Evolutionary conservation across 2,888 invertebrate species (phyloP), one percentile per base, ranked within the genome.

Genomic region (Leptinotarsa haldemani): DNA sequence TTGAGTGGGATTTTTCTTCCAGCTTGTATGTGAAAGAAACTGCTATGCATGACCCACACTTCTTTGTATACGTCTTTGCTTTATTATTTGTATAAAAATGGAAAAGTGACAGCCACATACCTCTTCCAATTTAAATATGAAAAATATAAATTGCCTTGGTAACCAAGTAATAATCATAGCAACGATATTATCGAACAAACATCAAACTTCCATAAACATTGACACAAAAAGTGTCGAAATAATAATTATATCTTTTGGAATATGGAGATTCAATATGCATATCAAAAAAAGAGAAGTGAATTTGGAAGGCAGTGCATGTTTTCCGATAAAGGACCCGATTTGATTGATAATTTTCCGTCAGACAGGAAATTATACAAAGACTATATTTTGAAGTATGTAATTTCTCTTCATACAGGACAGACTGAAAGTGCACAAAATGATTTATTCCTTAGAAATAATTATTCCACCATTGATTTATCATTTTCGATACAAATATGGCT

Each of bases 271-370:
- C 86, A 87, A 77, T 91, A 89, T 82, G 87, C 89, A 18, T 94
- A 94, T 83, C 91, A 92, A 75, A 94, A 91, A 85, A 92, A 91
- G 79, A 90, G 95, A 58, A 90, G 89, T 78, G 89, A 92, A 76
- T 95, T 94, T 85, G 95, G 95, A 0, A 89, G 90, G 79, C 93
- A 94, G 82, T 91, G 92, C 67, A 85, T 91, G 65, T 95, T 95
- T 84, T 89, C 90, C 75, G 93, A 94, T 82, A 91, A 90, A 82
- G 92, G 92, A n/a, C 90, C 91, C 7, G 91, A 91, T 78, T 84
- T 93, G 53, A 88, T 90, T 67, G 91, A 92, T 77, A 90, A 91
- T 79, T 94, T 92, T 84, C 89, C 90, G 4, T 88, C 91, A 56
- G 91, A 92, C 84, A 90, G 90, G 53, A 84, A 83, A 74, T 74